A percentile compares a stretch with the other conserved stretches of the same genome.
phyloP scores from a whole-genome alignment of 2,888 invertebrate genomes.

The Cryptus viduatorius region DNA sequence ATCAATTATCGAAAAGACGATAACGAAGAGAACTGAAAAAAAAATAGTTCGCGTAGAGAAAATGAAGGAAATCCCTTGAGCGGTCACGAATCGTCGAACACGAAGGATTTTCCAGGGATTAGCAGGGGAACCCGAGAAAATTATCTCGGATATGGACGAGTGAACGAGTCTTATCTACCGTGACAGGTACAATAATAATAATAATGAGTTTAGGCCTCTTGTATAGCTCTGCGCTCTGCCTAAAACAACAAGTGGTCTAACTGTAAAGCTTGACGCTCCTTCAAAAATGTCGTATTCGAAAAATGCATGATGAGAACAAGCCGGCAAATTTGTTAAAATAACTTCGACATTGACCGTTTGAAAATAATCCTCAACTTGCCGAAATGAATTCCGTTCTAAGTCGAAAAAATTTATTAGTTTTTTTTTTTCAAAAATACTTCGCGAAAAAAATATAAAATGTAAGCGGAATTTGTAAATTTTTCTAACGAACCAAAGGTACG shows the following conservation, averaged over 20 bases:
- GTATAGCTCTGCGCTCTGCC: slow-evolving; percentile 49
- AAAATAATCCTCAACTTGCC: slow-evolving; percentile 8
- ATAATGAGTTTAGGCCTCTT: slow-evolving; percentile 55
- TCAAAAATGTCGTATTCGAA: slow-evolving; percentile 29
- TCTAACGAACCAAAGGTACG: too few species aligned
- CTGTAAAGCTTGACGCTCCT: slow-evolving; percentile 8
- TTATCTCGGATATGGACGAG: slow-evolving; percentile 62
- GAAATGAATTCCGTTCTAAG: too few species aligned
- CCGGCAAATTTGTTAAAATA: slow-evolving; percentile 51
- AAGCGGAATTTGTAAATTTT: too few species aligned
- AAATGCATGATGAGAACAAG: slow-evolving; percentile 33
- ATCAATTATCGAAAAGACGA: slow-evolving; percentile 18
- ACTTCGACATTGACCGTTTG: not conserved
- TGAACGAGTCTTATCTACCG: slow-evolving; percentile 62
- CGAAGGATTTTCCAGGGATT: slow-evolving; percentile 58
- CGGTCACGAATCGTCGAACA: slow-evolving; percentile 39
- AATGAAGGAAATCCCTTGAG: slow-evolving; percentile 20
- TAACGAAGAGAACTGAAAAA: not conserved
- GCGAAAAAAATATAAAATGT: too few species aligned
- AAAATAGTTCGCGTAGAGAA: slow-evolving; percentile 1
- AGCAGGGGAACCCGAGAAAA: slow-evolving; percentile 55
- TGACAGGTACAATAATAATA: slow-evolving; percentile 72
- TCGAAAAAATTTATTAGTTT: too few species aligned
- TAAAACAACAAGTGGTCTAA: slow-evolving; percentile 66
- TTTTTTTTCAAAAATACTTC: too few species aligned